Percentiles rank a stretch among this genome's conserved stretches.
Evolutionary conservation across 1,140 invertebrate genomes (phyloP).

Genomic region (Vanessa atalanta): DNA sequence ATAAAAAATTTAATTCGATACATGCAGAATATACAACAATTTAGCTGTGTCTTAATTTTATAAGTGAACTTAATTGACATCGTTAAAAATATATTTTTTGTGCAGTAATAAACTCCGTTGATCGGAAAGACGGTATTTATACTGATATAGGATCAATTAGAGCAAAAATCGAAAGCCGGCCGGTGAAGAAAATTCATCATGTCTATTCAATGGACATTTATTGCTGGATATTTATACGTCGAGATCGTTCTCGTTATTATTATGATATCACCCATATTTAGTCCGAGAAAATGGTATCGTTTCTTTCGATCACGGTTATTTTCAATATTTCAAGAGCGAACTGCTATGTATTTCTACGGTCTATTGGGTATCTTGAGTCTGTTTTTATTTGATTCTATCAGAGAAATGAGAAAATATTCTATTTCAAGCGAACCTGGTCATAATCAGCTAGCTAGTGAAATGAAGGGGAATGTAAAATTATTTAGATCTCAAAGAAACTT

Average conservation of each 20-base stretch:
- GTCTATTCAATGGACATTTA: constrained; percentile 75
- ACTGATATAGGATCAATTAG: background rate
- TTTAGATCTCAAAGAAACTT: constrained; percentile 78
- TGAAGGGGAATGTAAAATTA: constrained; percentile 70
- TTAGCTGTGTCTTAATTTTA: no score
- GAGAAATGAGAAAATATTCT: constrained; percentile 76
- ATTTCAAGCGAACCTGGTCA: constrained; percentile 43
- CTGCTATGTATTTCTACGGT: constrained; percentile 68
- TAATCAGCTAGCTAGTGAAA: constrained; percentile 57
- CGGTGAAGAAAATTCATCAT: constrained; percentile 37
- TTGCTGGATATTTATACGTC: constrained; percentile 72
- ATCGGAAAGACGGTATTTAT: background rate
- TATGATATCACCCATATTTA: constrained; percentile 71
- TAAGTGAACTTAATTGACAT: background rate
- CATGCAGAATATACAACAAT: no score
- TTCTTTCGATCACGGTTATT: constrained; percentile 70
- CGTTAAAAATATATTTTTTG: background rate
- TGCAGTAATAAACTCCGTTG: background rate
- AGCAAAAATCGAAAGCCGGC: background rate
- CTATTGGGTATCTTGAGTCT: constrained; percentile 61
- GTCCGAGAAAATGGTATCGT: constrained; percentile 65
- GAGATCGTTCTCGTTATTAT: constrained; percentile 67
- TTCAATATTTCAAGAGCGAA: constrained; percentile 56
- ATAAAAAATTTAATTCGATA: no score
- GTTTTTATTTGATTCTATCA: constrained; percentile 69